Evolutionary conservation across 2,113 vertebrate genomes (phyloP), one percentile per base, ranked within the genome.

Genomic region (Ramphastos sulfuratus): DNA sequence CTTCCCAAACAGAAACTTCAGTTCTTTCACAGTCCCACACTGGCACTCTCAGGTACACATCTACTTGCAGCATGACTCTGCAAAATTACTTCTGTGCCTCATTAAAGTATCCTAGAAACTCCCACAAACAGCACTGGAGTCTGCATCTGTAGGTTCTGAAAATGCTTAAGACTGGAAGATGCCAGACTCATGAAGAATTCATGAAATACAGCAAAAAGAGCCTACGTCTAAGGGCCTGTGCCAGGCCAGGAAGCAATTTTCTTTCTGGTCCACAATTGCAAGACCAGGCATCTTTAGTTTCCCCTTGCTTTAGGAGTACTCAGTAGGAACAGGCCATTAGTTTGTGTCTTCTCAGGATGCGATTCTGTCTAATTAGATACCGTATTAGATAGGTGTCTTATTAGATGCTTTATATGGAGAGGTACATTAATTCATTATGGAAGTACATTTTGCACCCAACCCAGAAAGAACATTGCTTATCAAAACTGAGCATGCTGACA

Each of bases 61-160:
- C 66, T 56, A 44, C 80, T 74, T 86, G 70, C 80, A 92, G 73
- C 37, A 71, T 92, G 90, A 90, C 61, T 95, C 65, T 72, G 90
- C 80, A 89, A 75, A 95, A 90, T 72, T 90, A 86, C 74, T 46
- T 72, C 54, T 58, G 66, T 60, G 50, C 44, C 86, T 95, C 74
- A 55, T 89, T 90, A 81, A 54, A 87, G 66, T 8, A 27, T 18
- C 25, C 66, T 20, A 61, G 90, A 81, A 77, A 86, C 48, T 72
- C 19, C 54, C 64, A 75, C 7, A 6, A 83, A 65, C 19, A 81
- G 12, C 55, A 27, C 31, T 2, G 1, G 14, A 30, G 12, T 56
- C 58, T 71, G 48, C 0, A 0, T 24, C 61, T 55, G 18, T 35
- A 35, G 15, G 31, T 50, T 83, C 44, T 72, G 74, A 89, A 86